Conservation (phyloP, 2,113 vertebrate genomes). For the Mus spicilegus region DNA sequence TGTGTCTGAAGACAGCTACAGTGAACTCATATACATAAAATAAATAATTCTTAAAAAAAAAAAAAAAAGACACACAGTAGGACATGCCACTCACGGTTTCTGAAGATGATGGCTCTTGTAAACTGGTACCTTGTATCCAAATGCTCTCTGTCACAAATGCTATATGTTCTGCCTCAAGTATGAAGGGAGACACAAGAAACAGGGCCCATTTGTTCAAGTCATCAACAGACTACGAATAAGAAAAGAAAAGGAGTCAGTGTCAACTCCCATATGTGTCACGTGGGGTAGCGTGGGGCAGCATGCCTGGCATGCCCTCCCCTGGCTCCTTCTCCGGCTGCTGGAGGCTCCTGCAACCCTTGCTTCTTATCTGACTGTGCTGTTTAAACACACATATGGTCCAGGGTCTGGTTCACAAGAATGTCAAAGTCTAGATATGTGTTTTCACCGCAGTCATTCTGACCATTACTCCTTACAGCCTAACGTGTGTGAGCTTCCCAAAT, state of each 20-base stretch:
- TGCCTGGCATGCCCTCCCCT: neutral
- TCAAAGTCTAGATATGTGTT: neutral
- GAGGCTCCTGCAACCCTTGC: neutral
- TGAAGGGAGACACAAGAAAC: constrained; percentile 86
- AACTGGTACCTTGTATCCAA: constrained; percentile 79
- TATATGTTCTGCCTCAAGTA: constrained; percentile 88
- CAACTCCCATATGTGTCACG: neutral
- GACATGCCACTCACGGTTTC: constrained; percentile 87
- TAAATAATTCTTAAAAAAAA: too few relatives aligned
- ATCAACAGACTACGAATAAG: constrained; percentile 88
- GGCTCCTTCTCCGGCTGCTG: neutral
- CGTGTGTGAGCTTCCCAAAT: neutral
- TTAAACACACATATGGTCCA: neutral
- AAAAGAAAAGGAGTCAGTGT: neutral
- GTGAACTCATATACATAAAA: too few relatives aligned
- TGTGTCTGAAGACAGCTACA: too few relatives aligned
- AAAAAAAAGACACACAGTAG: neutral
- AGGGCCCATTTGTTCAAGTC: constrained; percentile 94
- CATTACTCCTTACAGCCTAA: neutral
- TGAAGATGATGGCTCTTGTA: constrained; percentile 67
- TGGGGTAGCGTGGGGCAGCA: rapidly evolving
- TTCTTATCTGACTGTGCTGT: neutral
- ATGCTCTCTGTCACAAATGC: constrained; percentile 94
- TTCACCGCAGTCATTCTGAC: neutral
- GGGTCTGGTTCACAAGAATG: neutral